Base-by-base conservation (phyloP, 2,113 vertebrate genomes). In the Chrysemys picta region DNA sequence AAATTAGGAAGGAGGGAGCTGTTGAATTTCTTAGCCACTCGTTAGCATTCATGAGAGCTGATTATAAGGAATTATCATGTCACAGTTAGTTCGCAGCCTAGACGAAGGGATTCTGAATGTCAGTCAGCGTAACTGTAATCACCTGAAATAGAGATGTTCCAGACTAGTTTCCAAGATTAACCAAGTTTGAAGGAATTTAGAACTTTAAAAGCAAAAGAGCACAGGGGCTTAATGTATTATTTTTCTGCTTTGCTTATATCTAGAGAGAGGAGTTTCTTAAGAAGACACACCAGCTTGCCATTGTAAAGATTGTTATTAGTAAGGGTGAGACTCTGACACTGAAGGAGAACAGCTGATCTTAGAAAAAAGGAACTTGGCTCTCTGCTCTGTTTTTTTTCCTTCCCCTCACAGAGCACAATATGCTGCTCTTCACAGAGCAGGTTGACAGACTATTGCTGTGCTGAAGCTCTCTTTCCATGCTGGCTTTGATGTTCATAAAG, bases 401-500 rank as follows among this genome's bases (percentile, higher is more conserved):
- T 47, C 29, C 80, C 80, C 57, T 57, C n/a, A 3, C 52, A 10
- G 83, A 90, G 82, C 35, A 62, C 52, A 81, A 69, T 56, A 84
- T 38, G 12, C 6, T 35, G 27, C 13, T 86, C 50, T 25, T 57
- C 84, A 10, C 11, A 42, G 84, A 56, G 50, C 49, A 69, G 16
- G 31, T 13, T 78, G 87, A 85, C 45, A 86, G 89, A 78, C 45
- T 57, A 25, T 80, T 79, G 27, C 72, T 31, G 54, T 80, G 88
- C 24, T 1, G 81, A 79, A 57, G 38, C 56, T 85, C 72, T n/a
- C 76, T 96, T 95, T 94, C 69, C 62, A 88, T 87, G 38, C 82
- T 75, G 52, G 69, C 94, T 98, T 95, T 96, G 96, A 95, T 96
- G 94, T 96, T 97, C 86, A 96, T 91, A 94, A 96, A 93, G 81